A percentile compares a stretch with the other conserved stretches of the same genome.
Conservation (phyloP, 2,888 invertebrate genomes). For the Melikaiella ostensackeni region DNA sequence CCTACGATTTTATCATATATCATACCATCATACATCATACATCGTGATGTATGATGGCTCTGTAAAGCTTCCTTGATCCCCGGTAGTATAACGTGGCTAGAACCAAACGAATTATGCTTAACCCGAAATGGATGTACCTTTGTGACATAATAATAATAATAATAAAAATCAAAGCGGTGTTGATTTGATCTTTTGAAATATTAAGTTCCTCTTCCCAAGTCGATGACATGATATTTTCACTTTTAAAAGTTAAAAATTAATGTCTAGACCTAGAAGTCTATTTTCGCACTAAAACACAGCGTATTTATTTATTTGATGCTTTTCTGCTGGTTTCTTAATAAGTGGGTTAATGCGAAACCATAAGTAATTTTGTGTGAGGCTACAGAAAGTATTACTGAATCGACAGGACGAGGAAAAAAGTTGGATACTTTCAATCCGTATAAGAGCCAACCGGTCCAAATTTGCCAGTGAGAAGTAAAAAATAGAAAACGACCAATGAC, state of each 20-base stretch:
- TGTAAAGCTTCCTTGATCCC: too few relatives aligned
- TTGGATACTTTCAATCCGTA: not conserved
- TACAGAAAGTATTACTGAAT: not conserved
- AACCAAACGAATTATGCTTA: too few relatives aligned
- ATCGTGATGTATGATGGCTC: too few relatives aligned
- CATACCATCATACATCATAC: too few relatives aligned
- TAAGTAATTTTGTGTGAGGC: not conserved
- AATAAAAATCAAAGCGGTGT: too few relatives aligned
- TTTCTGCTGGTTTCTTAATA: not conserved
- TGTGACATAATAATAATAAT: too few relatives aligned
- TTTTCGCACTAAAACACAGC: not conserved
- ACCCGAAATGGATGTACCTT: too few relatives aligned
- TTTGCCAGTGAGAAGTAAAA: not conserved
- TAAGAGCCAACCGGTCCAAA: not conserved
- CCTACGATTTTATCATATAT: too few relatives aligned
- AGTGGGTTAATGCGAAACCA: not conserved
- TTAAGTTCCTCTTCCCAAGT: not conserved
- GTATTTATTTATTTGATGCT: not conserved
- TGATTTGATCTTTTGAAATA: too few relatives aligned
- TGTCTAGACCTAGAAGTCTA: not conserved
- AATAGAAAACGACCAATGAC: too few relatives aligned
- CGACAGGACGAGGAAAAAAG: not conserved
- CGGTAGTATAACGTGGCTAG: too few relatives aligned
- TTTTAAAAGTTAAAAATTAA: not conserved
- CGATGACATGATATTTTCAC: not conserved